A percentile compares a stretch with the other conserved stretches of the same genome.
Evolutionary conservation across 2,888 invertebrate genomes (phyloP).

Genomic region (Drosophila histrio): DNA sequence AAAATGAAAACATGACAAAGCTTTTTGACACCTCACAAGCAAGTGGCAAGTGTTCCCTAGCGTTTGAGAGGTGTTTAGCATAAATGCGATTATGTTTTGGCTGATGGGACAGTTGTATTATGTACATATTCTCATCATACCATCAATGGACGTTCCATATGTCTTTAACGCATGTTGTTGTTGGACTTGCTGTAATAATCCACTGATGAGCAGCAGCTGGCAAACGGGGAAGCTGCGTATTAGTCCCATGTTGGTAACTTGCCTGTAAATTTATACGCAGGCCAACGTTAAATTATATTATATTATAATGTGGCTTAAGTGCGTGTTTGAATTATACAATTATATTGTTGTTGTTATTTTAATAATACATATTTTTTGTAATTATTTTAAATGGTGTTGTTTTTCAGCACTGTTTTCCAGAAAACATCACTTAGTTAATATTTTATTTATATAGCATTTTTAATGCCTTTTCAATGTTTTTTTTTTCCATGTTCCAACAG

Average conservation of each 20-base stretch:
- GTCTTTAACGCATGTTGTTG: constrained; percentile 35
- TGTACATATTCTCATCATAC: constrained; percentile 39
- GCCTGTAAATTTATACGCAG: constrained; percentile 32
- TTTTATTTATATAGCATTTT: background rate
- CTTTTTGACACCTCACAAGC: constrained; percentile 17
- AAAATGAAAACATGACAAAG: constrained; percentile 21
- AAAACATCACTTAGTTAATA: background rate
- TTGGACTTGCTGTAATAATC: constrained; percentile 75
- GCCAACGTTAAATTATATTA: constrained; percentile 50
- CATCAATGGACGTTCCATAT: constrained; percentile 25
- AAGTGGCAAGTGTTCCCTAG: background rate
- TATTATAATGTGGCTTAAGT: constrained; percentile 62
- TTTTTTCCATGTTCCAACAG: background rate
- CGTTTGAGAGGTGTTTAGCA: constrained; percentile 11
- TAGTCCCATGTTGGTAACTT: constrained; percentile 81
- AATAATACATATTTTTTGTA: constrained; percentile 38
- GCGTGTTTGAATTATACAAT: constrained; percentile 71
- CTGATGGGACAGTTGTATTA: constrained; percentile 24
- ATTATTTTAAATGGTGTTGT: constrained; percentile 66
- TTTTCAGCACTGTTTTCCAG: constrained; percentile 16
- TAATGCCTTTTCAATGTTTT: background rate
- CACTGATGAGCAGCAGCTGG: constrained; percentile 80
- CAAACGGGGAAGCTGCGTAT: constrained; percentile 79
- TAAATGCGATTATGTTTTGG: constrained; percentile 7
- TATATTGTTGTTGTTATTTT: constrained; percentile 48